phyloP scores from a whole-genome alignment of 1,140 invertebrate genomes.

The Atta colombica region DNA sequence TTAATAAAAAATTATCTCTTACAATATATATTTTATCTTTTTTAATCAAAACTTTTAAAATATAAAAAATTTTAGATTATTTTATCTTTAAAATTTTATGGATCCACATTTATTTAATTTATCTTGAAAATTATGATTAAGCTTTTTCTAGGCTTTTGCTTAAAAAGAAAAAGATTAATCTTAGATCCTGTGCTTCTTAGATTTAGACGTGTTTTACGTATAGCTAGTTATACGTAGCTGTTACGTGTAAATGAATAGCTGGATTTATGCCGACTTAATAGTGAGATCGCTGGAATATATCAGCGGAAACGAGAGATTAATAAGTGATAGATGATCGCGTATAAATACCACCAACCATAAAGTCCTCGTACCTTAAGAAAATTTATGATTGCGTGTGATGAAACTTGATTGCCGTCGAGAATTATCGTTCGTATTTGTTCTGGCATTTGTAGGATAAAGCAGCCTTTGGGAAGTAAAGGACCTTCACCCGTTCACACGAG shows the following conservation, averaged over 20 bases:
- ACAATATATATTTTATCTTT: not conserved
- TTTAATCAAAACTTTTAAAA: not conserved
- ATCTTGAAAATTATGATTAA: not conserved
- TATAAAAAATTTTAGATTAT: not conserved
- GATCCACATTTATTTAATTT: conserved; percentile 3
- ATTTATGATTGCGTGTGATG: conserved; percentile 21
- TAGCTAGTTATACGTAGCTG: not conserved
- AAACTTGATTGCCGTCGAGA: conserved; percentile 1
- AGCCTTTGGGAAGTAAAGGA: conserved; percentile 83
- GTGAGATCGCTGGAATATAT: not conserved
- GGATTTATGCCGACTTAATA: not conserved
- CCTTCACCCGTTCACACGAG: conserved; percentile 83
- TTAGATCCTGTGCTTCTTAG: not conserved
- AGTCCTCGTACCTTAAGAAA: conserved; percentile 12
- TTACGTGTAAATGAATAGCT: not conserved
- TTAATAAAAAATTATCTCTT: not conserved
- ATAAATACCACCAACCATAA: not conserved
- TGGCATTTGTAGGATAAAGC: conserved; percentile 82
- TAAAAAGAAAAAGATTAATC: conserved; percentile 7
- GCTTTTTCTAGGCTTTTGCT: not conserved
- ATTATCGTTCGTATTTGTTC: conserved; percentile 52
- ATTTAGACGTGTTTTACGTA: conserved; percentile 5
- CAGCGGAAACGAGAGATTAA: conserved; percentile 29
- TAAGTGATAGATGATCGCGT: conserved; percentile 19
- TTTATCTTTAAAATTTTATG: not conserved